A percentile compares a stretch with the other conserved stretches of the same genome.
Evolutionary conservation across 2,888 invertebrate species (phyloP).

Genomic region (Mesochorus sp.): DNA sequence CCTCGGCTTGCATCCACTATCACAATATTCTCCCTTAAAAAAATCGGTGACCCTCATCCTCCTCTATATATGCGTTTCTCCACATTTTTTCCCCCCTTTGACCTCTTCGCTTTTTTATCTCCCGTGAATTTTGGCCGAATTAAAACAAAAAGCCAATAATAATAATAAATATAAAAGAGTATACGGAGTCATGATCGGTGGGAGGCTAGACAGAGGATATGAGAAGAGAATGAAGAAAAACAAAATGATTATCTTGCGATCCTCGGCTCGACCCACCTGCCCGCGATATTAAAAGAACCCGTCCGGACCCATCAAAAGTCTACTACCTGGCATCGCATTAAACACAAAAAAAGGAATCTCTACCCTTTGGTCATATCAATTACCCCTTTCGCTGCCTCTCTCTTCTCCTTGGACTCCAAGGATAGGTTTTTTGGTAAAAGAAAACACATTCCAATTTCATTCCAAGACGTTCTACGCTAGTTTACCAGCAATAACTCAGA

Average conservation of each 20-base stretch:
- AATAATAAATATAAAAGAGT: not conserved
- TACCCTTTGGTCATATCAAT: conserved; percentile 50
- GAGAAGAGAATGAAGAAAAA: not conserved
- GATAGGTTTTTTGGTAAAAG: conserved; percentile 2
- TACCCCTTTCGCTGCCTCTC: conserved; percentile 10
- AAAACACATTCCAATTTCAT: conserved; percentile 13
- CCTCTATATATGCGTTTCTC: not conserved
- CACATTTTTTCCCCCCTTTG: too few relatives aligned
- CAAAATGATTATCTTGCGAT: not conserved
- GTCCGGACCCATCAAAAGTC: conserved; percentile 29
- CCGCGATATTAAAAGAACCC: conserved; percentile 34
- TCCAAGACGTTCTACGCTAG: too few relatives aligned
- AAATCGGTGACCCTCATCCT: not conserved
- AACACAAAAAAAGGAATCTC: conserved; percentile 13
- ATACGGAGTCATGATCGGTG: not conserved
- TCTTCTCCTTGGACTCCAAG: not conserved
- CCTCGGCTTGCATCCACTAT: conserved; percentile 33
- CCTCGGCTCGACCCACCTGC: conserved; percentile 39
- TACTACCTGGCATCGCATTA: conserved; percentile 29
- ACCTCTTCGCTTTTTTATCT: not conserved
- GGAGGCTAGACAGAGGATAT: not conserved
- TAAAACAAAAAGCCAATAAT: not conserved
- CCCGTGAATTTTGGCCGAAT: too few relatives aligned
- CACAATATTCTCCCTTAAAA: conserved; percentile 25
- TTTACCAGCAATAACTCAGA: too few relatives aligned